Evolutionary conservation across 2,113 vertebrate genomes (phyloP).

Genomic region (Neomonachus schauinslandi): DNA sequence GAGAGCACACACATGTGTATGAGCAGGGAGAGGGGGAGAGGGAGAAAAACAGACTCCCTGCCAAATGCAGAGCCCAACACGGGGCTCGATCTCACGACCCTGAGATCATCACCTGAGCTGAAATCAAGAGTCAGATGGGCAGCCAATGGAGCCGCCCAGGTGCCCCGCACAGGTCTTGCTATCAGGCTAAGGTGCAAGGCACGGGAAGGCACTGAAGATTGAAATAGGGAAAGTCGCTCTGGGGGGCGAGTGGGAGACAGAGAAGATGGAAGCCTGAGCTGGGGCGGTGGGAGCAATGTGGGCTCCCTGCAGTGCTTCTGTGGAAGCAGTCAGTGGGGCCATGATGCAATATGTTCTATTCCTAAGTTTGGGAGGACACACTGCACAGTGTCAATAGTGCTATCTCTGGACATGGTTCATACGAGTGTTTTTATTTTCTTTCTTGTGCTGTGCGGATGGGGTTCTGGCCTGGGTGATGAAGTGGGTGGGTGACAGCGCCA

Average conservation of each 20-base stretch:
- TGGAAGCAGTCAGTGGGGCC: fast-evolving
- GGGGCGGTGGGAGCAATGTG: fast-evolving
- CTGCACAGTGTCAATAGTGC: fast-evolving
- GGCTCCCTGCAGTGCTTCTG: fast-evolving
- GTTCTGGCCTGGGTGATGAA: not conserved
- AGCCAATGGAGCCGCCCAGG: not conserved
- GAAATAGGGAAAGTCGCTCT: not conserved
- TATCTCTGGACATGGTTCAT: too few species aligned
- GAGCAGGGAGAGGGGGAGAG: not conserved
- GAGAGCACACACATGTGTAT: not conserved
- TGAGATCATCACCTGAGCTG: not conserved
- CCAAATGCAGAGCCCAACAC: not conserved
- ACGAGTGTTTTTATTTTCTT: not conserved
- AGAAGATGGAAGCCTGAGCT: not conserved
- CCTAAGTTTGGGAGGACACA: not conserved
- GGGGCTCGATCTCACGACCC: not conserved
- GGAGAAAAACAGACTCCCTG: not conserved
- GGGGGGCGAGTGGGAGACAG: not conserved
- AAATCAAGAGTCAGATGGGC: not conserved
- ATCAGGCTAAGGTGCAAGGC: not conserved
- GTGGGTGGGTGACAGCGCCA: not conserved
- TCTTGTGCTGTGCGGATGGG: not conserved
- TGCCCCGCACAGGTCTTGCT: not conserved
- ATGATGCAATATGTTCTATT: fast-evolving
- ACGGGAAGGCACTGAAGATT: fast-evolving